Evolutionary conservation across 2,888 invertebrate species (phyloP), one percentile per base, ranked within the genome.

Genomic region (Hydrotaea cyrtoneurina): DNA sequence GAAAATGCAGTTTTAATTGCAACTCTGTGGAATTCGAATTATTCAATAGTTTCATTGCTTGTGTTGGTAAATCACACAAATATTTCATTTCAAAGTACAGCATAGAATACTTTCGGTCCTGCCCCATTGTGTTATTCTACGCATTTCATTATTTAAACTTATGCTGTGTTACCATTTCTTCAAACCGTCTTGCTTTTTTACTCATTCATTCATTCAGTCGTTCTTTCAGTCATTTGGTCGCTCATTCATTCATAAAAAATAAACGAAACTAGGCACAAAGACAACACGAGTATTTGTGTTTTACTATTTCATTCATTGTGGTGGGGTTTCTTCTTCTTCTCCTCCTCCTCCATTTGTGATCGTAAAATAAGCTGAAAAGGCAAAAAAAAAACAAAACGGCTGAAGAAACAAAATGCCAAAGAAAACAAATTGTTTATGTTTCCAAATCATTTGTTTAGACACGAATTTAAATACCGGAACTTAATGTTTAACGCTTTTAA

Each of bases 381-480:
- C n/a, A n/a, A n/a, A 23, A 23, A 13, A 59, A 39, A 11, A 36
- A 4, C 36, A 26, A 71, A 76, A 71, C 50, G 17, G 13, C 26
- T 39, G n/a, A 74, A 59, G 59, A 74, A 74, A 59, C 43, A 23
- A 74, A 57, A 39, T 74, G 59, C 43, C 43, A 73, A 55, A 76
- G 23, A 76, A 77, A 66, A 46, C 55, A 71, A 72, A 73, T 76
- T 79, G 81, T 85, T 85, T 79, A 80, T 77, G 57, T 89, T 85
- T 74, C 74, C 69, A 80, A 85, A 82, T 78, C 79, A 75, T 88
- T 89, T 88, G 89, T 88, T 88, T 88, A 89, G 89, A 89, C 88
- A 90, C 50, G 50, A 69, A 88, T 89, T 90, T 90, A 90, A 90
- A 89, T 89, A 90, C 90, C 90, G 90, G 90, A 90, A 90, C 90